These are phyloP conservation scores for Drosophila paulistorum DNA, from an alignment of 1,140 invertebrate genomes.

Conservation along the genomic window DNA sequence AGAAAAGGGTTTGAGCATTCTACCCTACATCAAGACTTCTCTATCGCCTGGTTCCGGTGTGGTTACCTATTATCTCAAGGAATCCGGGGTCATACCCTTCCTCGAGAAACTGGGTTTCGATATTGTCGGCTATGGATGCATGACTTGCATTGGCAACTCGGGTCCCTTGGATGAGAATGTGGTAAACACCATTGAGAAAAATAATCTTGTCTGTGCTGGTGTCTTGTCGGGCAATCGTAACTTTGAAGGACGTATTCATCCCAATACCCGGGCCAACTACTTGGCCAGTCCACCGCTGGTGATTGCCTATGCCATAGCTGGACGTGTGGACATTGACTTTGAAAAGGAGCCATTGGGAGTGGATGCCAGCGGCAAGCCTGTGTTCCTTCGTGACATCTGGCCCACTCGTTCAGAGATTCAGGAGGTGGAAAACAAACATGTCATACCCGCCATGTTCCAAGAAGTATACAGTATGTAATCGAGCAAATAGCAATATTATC, in stretches of 20 bases:
- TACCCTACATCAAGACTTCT: constrained; percentile 98
- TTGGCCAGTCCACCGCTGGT: constrained; percentile 97
- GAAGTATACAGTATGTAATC: constrained; percentile 87
- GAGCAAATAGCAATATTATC: too few relatives aligned
- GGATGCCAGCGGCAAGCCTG: constrained; percentile 87
- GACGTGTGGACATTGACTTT: constrained; percentile 97
- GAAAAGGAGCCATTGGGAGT: constrained; percentile 93
- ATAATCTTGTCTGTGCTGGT: constrained; percentile 96
- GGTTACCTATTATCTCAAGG: constrained; percentile 96
- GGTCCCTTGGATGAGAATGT: constrained; percentile 96
- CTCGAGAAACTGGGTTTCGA: constrained; percentile 95
- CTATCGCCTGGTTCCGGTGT: constrained; percentile 98
- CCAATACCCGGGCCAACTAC: constrained; percentile 97
- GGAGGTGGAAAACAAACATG: constrained; percentile 92
- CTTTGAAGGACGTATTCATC: constrained; percentile 98
- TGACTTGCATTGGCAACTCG: constrained; percentile 99
- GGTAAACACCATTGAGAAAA: constrained; percentile 96
- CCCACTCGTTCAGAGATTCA: constrained; percentile 96
- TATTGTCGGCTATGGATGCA: constrained; percentile 98
- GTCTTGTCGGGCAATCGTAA: constrained; percentile 98
- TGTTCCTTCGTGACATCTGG: constrained; percentile 97
- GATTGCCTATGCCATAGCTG: constrained; percentile 98
- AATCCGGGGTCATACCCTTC: constrained; percentile 93
- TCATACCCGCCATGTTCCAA: constrained; percentile 98
- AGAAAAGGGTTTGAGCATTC: constrained; percentile 93